These are phyloP conservation scores for Amniataba percoides DNA, from an alignment of 2,797 vertebrate species.

Conservation along the genomic window DNA sequence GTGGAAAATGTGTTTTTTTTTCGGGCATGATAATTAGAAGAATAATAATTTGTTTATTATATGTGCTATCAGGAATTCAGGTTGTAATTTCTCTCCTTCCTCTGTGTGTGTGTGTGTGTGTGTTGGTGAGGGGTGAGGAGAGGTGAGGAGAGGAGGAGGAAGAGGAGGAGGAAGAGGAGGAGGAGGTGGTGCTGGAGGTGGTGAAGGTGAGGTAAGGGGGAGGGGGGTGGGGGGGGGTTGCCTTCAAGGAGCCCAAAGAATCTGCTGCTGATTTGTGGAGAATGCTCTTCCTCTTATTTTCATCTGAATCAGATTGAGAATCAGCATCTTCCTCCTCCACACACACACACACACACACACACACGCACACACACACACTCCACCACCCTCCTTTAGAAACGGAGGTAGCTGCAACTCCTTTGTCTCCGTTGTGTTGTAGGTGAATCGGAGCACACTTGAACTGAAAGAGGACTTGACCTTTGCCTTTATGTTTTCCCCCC, in stretches of 20 bases:
- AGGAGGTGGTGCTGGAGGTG: background rate
- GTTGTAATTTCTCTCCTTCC: background rate
- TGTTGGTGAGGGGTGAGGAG: background rate
- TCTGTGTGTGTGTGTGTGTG: background rate
- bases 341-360: conserved; percentile 6
- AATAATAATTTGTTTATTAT: conserved; percentile 37
- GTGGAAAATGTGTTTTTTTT: conserved; percentile 30
- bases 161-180: no score
- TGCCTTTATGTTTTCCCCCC: conserved; percentile 94
- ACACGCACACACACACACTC: no score
- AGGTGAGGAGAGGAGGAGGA: background rate
- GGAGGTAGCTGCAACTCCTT: conserved; percentile 86
- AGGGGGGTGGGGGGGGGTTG: background rate
- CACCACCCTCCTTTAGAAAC: conserved; percentile 51
- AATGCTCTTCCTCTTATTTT: conserved; percentile 56
- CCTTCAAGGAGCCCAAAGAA: conserved; percentile 27
- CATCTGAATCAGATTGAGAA: conserved; percentile 58
- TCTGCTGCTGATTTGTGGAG: conserved; percentile 47
- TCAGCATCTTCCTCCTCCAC: conserved; percentile 48
- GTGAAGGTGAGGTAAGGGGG: background rate
- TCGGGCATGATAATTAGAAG: conserved; percentile 36
- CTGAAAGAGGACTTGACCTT: conserved; percentile 98
- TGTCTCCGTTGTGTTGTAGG: conserved; percentile 94
- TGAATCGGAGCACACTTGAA: conserved; percentile 96
- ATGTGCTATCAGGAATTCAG: conserved; percentile 9